Base-by-base conservation (phyloP, 2,113 vertebrate genomes). In the Dermatemys mawii region DNA sequence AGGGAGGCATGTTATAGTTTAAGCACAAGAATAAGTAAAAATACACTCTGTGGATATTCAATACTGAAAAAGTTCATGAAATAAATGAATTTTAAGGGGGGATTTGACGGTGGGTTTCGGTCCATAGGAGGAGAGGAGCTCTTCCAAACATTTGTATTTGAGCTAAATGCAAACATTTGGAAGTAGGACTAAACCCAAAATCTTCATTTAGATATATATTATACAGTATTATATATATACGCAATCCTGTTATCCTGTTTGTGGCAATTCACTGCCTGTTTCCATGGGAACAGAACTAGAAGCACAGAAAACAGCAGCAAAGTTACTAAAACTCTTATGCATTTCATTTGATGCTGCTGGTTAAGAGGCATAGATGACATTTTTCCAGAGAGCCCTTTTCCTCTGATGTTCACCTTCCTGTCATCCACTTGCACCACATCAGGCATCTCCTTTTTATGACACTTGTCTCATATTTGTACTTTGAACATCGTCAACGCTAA, bases 261-360 rank as follows among this genome's bases (percentile, higher is more conserved):
- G 79, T 38, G 80, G 87, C 24, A 44, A 87, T 73, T 24, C 41
- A 84, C 75, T 19, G 86, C n/a, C 27, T 21, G 54, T 91, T 97
- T 92, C 94, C 85, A 90, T 38, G 22, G 88, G 17, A 94, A 96
- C 50, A 0, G 48, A 87, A 96, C 53, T 10, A 91, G 73, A 76
- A 76, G 73, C 26, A 29, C 24, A 8, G 9, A 53, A 46, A 41
- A n/a, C 44, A 5, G 24, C 50, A 89, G 48, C 8, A 9, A 57
- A 89, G 49, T 92, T 86, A 35, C 38, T 55, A 22, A 48, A 78
- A 92, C 88, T 73, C 78, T 51, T 53, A 54, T 48, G 54, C 82
- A 6, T 83, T 51, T 55, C 49, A 90, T 48, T 86, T 84, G 81
- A 78, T 78, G 70, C 10, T 32, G 79, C 1, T 10, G 44, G 13